A percentile compares a stretch with the other conserved stretches of the same genome.
phyloP scores from a whole-genome alignment of 2,888 invertebrate species.

The Conus canariensis region DNA sequence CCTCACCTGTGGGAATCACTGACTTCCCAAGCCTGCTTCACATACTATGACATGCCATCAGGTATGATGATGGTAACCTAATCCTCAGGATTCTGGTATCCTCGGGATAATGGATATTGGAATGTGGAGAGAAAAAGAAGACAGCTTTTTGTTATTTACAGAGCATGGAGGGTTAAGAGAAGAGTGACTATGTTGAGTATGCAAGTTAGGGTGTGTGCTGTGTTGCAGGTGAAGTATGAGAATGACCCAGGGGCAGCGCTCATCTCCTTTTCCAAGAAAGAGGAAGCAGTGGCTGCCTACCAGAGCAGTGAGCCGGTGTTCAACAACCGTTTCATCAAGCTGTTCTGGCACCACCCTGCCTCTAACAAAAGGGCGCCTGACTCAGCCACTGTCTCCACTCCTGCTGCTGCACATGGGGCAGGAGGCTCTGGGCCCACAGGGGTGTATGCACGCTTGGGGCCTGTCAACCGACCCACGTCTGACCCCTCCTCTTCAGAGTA shows the following conservation, averaged over 20 bases:
- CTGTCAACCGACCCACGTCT: neutral
- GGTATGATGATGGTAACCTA: too few species aligned
- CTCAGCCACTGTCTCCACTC: neutral
- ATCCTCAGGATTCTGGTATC: too few species aligned
- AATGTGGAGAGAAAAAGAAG: too few species aligned
- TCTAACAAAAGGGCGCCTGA: conserved; percentile 45
- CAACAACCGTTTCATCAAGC: conserved; percentile 98
- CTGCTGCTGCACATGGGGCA: conserved; percentile 22
- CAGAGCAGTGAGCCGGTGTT: conserved; percentile 97
- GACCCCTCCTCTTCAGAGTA: conserved; percentile 16
- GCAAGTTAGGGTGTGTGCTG: too few species aligned
- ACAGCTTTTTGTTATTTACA: too few species aligned
- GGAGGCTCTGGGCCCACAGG: neutral
- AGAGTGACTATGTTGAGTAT: too few species aligned
- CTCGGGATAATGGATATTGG: too few species aligned
- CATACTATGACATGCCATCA: too few species aligned
- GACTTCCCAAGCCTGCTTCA: too few species aligned
- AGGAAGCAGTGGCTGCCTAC: conserved; percentile 96
- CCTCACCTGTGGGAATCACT: too few species aligned
- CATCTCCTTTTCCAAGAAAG: conserved; percentile 92
- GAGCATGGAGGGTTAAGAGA: too few species aligned
- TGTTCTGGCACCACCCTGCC: conserved; percentile 92
- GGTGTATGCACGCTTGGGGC: conserved; percentile 19
- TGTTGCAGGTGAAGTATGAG: conserved; percentile 80
- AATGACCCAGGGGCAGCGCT: conserved; percentile 96